A percentile compares a stretch with the other conserved stretches of the same genome.
Conservation (phyloP, 2,888 invertebrate genomes). For the Gastrophysa polygoni region DNA sequence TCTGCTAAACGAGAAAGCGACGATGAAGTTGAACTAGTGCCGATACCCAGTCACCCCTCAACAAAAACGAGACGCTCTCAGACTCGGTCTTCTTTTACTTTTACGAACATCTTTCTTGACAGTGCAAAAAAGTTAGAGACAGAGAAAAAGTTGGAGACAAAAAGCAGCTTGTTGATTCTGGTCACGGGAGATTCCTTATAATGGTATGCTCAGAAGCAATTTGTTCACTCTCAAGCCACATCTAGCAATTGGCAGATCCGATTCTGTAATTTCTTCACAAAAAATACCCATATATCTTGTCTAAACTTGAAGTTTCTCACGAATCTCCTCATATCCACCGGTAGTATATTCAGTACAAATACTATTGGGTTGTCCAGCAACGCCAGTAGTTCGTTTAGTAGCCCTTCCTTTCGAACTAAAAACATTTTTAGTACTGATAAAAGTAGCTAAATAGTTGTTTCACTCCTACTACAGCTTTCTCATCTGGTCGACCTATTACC, state of each 20-base stretch:
- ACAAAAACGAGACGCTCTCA: constrained; percentile 68
- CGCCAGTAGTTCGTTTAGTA: neutral
- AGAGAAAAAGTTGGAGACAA: too few relatives aligned
- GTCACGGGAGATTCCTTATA: constrained; percentile 29
- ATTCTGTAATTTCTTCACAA: constrained; percentile 31
- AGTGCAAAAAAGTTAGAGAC: constrained; percentile 58
- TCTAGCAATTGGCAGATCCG: constrained; percentile 20
- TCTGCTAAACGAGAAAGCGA: constrained; percentile 17
- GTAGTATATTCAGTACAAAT: neutral
- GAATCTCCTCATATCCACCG: neutral
- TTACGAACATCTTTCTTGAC: constrained; percentile 67
- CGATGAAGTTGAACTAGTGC: constrained; percentile 66
- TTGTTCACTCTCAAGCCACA: constrained; percentile 20
- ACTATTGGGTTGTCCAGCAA: constrained; percentile 13
- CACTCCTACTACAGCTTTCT: neutral
- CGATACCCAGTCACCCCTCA: constrained; percentile 69
- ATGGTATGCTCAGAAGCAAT: constrained; percentile 29
- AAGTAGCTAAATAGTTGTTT: neutral
- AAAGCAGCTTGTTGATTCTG: neutral
- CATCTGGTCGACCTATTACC: too few relatives aligned
- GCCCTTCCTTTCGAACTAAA: neutral
- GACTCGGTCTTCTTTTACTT: constrained; percentile 75
- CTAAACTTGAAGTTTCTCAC: constrained; percentile 9
- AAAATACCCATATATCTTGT: constrained; percentile 17
- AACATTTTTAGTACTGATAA: neutral